Evolutionary conservation across 2,797 vertebrate genomes (phyloP).

Genomic region (Pagetopsis macropterus): DNA sequence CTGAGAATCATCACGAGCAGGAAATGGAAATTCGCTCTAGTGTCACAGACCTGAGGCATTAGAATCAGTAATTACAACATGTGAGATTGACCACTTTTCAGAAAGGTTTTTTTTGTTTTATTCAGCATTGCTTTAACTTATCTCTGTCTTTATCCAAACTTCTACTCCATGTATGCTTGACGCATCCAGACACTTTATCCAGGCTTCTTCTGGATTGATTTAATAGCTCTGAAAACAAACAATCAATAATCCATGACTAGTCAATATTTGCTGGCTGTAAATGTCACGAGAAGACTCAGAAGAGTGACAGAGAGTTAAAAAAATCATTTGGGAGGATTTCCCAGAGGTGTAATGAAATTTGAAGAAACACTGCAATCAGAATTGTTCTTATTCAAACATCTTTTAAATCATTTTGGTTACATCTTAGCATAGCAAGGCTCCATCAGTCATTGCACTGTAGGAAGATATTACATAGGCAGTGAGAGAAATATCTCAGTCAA

Average conservation of each 20-base stretch:
- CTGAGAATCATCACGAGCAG: conserved; percentile 55
- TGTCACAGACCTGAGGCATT: conserved; percentile 58
- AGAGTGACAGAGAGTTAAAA: conserved; percentile 24
- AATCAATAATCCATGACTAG: conserved; percentile 60
- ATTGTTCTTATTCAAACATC: conserved; percentile 60
- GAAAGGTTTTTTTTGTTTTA: conserved; percentile 27
- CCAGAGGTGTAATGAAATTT: conserved; percentile 48
- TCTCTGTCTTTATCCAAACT: conserved; percentile 44
- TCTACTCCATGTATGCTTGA: conserved; percentile 4
- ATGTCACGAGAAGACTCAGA: conserved; percentile 54
- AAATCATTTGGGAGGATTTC: conserved; percentile 21
- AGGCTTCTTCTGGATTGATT: conserved; percentile 17
- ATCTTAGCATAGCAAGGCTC: conserved; percentile 65
- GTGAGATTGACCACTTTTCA: conserved; percentile 51
- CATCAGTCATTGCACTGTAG: conserved; percentile 56
- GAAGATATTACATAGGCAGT: conserved; percentile 57
- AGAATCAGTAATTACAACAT: conserved; percentile 60
- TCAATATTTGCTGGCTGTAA: conserved; percentile 66
- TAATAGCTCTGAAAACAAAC: conserved; percentile 48
- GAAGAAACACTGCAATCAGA: conserved; percentile 63
- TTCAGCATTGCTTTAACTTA: conserved; percentile 34
- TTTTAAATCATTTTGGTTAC: conserved; percentile 71
- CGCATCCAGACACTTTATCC: conserved; percentile 12
- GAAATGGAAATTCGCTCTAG: conserved; percentile 62
- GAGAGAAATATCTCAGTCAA: conserved; percentile 58